Base-by-base conservation (phyloP, 2,797 vertebrate species). In the Toxotes lorentzi region DNA sequence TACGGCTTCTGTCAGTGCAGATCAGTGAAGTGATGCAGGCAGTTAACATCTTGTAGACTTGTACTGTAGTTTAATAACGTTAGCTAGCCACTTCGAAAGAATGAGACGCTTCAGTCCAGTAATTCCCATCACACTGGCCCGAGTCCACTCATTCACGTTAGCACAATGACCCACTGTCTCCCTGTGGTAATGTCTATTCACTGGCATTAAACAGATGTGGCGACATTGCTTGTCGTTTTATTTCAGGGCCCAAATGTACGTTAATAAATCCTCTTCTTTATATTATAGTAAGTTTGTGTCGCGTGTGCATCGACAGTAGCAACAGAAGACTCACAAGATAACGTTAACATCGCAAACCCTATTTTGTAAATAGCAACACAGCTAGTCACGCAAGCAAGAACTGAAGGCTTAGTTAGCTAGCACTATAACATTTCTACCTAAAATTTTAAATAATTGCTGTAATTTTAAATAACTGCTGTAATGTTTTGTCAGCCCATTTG, bases 141-240 rank as follows among this genome's bases (percentile, higher is more conserved):
- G 68, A 50, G 71, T 92, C 90, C 91, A 93, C 87, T 90, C 76
- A 91, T 90, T 93, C 90, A 93, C 84, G 32, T 64, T 57, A 83
- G 81, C 89, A 94, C 91, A 94, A 93, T 93, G 90, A 91, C 64
- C 88, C 83, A 87, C 91, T 92, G 90, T 92, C 78, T 73, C 74
- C 24, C 27, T 1, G 17, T 0, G 87, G 84, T 70, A 13, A 0
- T 0, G 84, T 45, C 87, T 91, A 93, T 35, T 86, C 80, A 60
- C 90, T 82, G 92, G 79, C 23, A 43, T 12, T 13, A 12, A 67
- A 40, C 65, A 80, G 73, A 83, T 67, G 60, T 73, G 45, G 79
- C 79, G 78, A 86, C 67, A 73, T 23, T 59, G 32, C 48, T 51
- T 64, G 11, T 27, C 2, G 5, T 21, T 54, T 63, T 47, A 6